Percentiles rank a stretch among this genome's conserved stretches.
Conservation (phyloP, 2,113 vertebrate species). For the Petroica traversi region DNA sequence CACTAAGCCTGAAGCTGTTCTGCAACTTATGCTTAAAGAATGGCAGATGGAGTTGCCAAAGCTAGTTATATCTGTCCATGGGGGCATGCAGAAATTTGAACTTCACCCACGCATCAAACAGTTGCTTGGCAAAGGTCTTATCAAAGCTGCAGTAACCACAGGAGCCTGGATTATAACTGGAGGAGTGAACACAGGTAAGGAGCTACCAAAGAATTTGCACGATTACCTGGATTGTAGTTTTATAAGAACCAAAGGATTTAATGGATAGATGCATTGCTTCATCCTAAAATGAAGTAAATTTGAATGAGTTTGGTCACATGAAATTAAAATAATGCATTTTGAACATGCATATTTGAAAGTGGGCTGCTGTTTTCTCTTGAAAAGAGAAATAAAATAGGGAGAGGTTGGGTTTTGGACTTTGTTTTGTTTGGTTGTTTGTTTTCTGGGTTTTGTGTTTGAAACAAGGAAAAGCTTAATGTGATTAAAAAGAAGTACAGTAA, state of each 20-base stretch:
- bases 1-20: conserved; percentile 90
- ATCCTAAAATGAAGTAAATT: neutral
- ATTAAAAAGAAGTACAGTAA: neutral
- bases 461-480: neutral
- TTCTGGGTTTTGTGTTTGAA: neutral
- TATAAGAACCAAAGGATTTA: neutral
- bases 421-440: neutral
- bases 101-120: conserved; percentile 97
- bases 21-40: conserved; percentile 95
- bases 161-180: conserved; percentile 99
- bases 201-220: neutral
- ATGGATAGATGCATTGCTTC: neutral
- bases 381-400: neutral
- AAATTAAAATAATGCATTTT: neutral
- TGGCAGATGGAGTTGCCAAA: conserved; percentile 99
- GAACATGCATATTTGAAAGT: neutral
- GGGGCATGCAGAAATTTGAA: conserved; percentile 98
- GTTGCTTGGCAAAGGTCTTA: conserved; percentile 95
- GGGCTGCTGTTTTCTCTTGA: neutral
- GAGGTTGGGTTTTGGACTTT: neutral
- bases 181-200: conserved; percentile 93
- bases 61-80: conserved; percentile 97
- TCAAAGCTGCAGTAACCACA: conserved; percentile 98
- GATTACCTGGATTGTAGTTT: neutral
- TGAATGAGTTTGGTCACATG: neutral